Evolutionary conservation across 2,888 invertebrate genomes (phyloP).

Genomic region (Chouioia cunea): DNA sequence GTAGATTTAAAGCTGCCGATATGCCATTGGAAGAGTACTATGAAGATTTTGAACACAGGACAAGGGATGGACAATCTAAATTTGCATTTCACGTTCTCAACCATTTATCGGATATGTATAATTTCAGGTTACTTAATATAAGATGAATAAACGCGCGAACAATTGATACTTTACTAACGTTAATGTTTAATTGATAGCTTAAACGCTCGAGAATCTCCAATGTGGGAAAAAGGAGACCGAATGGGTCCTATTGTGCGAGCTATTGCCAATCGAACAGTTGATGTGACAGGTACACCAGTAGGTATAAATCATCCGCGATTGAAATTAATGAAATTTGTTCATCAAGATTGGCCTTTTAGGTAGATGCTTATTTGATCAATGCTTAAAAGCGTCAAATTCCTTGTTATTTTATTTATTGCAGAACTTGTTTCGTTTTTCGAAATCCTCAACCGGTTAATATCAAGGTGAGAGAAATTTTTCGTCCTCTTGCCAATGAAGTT

Average conservation of each 20-base stretch:
- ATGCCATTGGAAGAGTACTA: conserved; percentile 30
- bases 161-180: background rate
- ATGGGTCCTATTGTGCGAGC: conserved; percentile 46
- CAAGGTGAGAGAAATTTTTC: conserved; percentile 49
- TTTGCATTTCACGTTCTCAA: conserved; percentile 43
- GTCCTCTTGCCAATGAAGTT: conserved; percentile 51
- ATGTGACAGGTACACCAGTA: conserved; percentile 31
- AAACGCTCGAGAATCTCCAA: background rate
- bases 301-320: conserved; percentile 14
- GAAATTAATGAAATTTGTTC: conserved; percentile 23
- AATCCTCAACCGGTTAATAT: conserved; percentile 50
- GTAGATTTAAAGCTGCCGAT: conserved; percentile 21
- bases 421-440: conserved; percentile 57
- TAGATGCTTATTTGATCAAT: background rate
- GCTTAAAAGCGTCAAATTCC: background rate
- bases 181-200: conserved; percentile 2
- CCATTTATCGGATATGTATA: conserved; percentile 50
- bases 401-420: conserved; percentile 23
- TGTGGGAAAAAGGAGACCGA: conserved; percentile 41
- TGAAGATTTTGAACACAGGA: conserved; percentile 29
- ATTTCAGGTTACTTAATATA: conserved; percentile 49
- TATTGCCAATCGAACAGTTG: conserved; percentile 15
- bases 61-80: conserved; percentile 17
- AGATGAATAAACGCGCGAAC: too few species aligned
- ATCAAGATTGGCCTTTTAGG: conserved; percentile 40